phyloP scores from a whole-genome alignment of 2,888 invertebrate genomes.

The Microctonus aethiopoides region DNA sequence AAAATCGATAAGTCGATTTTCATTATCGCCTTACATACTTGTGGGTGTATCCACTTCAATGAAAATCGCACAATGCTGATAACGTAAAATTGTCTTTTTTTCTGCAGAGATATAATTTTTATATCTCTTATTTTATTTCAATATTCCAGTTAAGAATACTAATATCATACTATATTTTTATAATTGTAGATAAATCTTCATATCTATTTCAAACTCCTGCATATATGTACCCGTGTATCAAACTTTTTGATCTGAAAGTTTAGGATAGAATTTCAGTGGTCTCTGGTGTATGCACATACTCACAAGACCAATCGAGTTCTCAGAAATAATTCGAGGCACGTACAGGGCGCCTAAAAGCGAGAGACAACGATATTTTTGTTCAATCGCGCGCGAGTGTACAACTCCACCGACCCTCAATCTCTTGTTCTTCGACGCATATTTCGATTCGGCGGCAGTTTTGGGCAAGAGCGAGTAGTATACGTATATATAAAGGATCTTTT shows the following conservation, averaged over 20 bases:
- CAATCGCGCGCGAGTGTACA: slow-evolving; percentile 18
- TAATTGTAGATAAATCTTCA: not conserved
- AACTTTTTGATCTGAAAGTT: not conserved
- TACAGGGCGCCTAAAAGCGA: slow-evolving; percentile 23
- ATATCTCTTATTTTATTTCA: not conserved
- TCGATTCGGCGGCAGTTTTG: slow-evolving; percentile 29
- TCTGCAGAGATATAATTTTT: not conserved
- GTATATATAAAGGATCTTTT: slow-evolving; percentile 29
- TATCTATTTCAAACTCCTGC: not conserved
- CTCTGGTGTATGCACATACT: not conserved
- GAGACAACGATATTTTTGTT: slow-evolving; percentile 14
- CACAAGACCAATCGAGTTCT: slow-evolving; percentile 13
- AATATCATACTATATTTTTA: not conserved
- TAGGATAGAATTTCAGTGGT: slow-evolving; percentile 11
- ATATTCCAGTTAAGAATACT: not conserved
- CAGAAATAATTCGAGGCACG: slow-evolving; percentile 32
- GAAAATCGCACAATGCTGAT: not conserved
- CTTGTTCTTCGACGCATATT: slow-evolving; percentile 37
- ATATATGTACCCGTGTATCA: too few species aligned
- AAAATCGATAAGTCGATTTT: slow-evolving; percentile 26
- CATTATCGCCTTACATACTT: slow-evolving; percentile 26
- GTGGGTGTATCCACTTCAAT: slow-evolving; percentile 16
- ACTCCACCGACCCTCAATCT: slow-evolving; percentile 7
- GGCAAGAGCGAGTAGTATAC: slow-evolving; percentile 12
- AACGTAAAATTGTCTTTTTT: not conserved